Percentiles rank a stretch among this genome's conserved stretches.
Conservation (phyloP, 2,888 invertebrate species). For the Melikaiella ostensackeni region DNA sequence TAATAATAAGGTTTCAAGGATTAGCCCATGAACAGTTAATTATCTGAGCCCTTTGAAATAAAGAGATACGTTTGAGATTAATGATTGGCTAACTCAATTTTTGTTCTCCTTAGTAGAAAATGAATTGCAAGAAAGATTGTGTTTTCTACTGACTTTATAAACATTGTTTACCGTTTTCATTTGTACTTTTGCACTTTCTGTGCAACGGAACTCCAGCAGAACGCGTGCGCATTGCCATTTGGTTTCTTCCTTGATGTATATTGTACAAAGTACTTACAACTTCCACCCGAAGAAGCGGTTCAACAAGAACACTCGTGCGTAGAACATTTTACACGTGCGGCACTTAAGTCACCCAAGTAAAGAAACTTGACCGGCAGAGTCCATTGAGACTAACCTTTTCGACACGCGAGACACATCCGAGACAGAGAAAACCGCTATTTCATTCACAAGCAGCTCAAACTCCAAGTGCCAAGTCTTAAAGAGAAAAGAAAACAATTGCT, state of each 20-base stretch:
- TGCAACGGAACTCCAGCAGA: slow-evolving; percentile 21
- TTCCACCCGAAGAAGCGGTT: slow-evolving; percentile 36
- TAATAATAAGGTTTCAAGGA: too few species aligned
- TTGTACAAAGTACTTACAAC: slow-evolving; percentile 35
- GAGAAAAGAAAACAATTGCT: slow-evolving; percentile 13
- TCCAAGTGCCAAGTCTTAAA: slow-evolving; percentile 11
- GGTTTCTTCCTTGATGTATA: slow-evolving; percentile 16
- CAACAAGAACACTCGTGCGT: slow-evolving; percentile 29
- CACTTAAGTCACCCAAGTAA: slow-evolving; percentile 10
- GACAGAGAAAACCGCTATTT: slow-evolving; percentile 64
- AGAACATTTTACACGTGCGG: slow-evolving; percentile 36
- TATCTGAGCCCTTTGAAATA: too few species aligned
- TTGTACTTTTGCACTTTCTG: slow-evolving; percentile 1
- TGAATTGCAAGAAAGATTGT: too few species aligned
- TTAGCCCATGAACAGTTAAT: too few species aligned
- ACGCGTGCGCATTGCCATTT: slow-evolving; percentile 22
- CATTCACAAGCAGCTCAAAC: slow-evolving; percentile 52
- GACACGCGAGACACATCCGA: slow-evolving; percentile 56
- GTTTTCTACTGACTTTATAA: too few species aligned
- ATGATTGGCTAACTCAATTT: too few species aligned
- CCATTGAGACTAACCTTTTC: slow-evolving; percentile 34
- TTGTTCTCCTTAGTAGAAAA: too few species aligned
- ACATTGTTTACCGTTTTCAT: slow-evolving; percentile 24
- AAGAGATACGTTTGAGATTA: too few species aligned
- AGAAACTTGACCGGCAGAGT: slow-evolving; percentile 37